Percentiles rank a stretch among this genome's conserved stretches.
These are phyloP conservation scores for Hyposoter dolosus DNA, from an alignment of 2,888 invertebrate genomes.

Conservation along the genomic window DNA sequence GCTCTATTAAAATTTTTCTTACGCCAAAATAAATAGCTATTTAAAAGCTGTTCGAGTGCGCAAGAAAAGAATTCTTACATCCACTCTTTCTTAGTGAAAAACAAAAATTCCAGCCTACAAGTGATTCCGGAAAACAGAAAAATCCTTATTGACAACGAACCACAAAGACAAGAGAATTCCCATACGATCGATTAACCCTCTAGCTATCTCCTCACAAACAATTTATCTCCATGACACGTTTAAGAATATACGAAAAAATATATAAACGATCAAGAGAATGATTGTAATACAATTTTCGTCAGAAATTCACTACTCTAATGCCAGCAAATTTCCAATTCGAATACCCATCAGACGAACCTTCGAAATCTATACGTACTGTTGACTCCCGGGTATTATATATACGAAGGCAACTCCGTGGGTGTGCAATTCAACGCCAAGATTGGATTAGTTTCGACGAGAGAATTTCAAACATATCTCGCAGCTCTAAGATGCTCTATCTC, in stretches of 20 bases:
- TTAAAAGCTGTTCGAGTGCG: too few species aligned
- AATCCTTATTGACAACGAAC: too few species aligned
- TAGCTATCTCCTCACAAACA: neutral
- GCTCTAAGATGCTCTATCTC: conserved; percentile 2
- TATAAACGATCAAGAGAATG: neutral
- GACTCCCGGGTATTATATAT: conserved; percentile 44
- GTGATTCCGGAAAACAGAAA: too few species aligned
- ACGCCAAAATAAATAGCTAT: too few species aligned
- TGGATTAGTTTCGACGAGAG: conserved; percentile 68
- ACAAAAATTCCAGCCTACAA: neutral
- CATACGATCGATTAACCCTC: neutral
- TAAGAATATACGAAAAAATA: neutral
- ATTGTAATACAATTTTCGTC: conserved; percentile 9
- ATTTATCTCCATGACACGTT: neutral
- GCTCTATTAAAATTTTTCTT: too few species aligned
- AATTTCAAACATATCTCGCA: conserved; percentile 63
- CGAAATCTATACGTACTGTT: conserved; percentile 28
- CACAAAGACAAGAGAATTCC: neutral
- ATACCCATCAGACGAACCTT: conserved; percentile 16
- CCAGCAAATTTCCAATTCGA: conserved; percentile 23
- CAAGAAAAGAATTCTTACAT: too few species aligned
- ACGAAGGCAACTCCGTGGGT: conserved; percentile 24
- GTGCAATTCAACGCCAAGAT: conserved; percentile 57
- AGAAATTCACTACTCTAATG: neutral
- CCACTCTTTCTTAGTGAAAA: too few species aligned